These are phyloP conservation scores for Gopherus evgoodei DNA, from an alignment of 2,113 vertebrate genomes.

Conservation along the genomic window DNA sequence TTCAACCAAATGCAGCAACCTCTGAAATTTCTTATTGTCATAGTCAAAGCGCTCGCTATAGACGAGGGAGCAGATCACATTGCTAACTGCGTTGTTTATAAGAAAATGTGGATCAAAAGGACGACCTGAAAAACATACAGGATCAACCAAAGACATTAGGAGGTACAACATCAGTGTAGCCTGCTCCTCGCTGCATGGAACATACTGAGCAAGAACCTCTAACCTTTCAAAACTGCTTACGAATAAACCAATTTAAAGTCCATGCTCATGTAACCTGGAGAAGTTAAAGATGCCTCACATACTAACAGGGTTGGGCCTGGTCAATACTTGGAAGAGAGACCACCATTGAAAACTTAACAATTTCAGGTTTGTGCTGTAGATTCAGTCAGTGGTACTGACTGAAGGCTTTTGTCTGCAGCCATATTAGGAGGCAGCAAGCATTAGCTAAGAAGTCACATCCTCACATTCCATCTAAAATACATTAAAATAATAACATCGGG, in stretches of 20 bases:
- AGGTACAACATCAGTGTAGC: not conserved
- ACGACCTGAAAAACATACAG: no score
- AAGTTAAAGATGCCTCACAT: not conserved
- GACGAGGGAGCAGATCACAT: no score
- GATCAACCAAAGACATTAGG: not conserved
- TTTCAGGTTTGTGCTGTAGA: not conserved
- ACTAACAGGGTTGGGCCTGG: not conserved
- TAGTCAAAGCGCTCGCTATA: constrained; percentile 65
- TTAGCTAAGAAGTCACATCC: no score
- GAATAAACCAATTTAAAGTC: not conserved
- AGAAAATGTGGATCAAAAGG: no score
- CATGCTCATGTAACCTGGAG: not conserved
- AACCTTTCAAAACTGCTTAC: not conserved
- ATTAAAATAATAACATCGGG: no score
- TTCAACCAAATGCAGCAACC: constrained; percentile 6
- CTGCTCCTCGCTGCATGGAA: not conserved
- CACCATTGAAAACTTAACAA: not conserved
- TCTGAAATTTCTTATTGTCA: constrained; percentile 47
- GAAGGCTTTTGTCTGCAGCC: no score
- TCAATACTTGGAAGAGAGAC: not conserved
- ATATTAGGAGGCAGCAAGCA: no score
- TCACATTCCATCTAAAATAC: no score
- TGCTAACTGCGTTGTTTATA: no score
- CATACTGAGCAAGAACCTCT: not conserved
- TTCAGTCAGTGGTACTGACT: not conserved